A percentile compares a stretch with the other conserved stretches of the same genome.
phyloP scores from a whole-genome alignment of 2,888 invertebrate species.

The Hemithea aestivaria region DNA sequence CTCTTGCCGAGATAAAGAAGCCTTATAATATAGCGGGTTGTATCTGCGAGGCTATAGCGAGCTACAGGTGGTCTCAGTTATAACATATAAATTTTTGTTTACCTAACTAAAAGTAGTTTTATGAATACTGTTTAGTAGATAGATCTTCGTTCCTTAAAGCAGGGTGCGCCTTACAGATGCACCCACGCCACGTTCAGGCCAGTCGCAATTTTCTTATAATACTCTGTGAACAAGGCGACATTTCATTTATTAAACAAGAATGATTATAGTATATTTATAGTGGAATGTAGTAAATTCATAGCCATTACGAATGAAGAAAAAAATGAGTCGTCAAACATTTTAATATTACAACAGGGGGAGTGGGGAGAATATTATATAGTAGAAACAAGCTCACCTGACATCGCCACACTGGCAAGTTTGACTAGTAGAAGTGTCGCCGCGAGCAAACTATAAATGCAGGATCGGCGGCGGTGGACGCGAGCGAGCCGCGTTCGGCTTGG shows the following conservation, averaged over 20 bases:
- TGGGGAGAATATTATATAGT: too few species aligned
- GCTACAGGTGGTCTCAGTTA: slow-evolving; percentile 48
- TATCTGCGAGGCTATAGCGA: slow-evolving; percentile 57
- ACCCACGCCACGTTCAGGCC: slow-evolving; percentile 43
- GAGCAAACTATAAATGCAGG: slow-evolving; percentile 47
- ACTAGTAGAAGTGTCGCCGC: slow-evolving; percentile 64
- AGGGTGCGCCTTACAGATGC: slow-evolving; percentile 54
- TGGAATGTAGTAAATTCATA: too few species aligned
- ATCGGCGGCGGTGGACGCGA: slow-evolving; percentile 69
- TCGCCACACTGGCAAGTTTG: slow-evolving; percentile 66
- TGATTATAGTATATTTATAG: too few species aligned
- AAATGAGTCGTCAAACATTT: too few species aligned
- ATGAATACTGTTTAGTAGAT: slow-evolving; percentile 75
- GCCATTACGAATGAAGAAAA: too few species aligned
- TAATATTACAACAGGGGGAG: too few species aligned
- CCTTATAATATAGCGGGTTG: slow-evolving; percentile 31
- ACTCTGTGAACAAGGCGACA: slow-evolving; percentile 44
- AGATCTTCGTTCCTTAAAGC: slow-evolving; percentile 71
- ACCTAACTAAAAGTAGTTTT: slow-evolving; percentile 65
- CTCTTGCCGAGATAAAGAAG: slow-evolving; percentile 2
- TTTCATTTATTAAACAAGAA: background rate
- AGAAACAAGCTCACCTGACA: slow-evolving; percentile 49
- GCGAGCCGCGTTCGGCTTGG: slow-evolving; percentile 51
- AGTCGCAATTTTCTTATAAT: slow-evolving; percentile 55
- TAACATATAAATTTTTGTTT: slow-evolving; percentile 39